Base-by-base conservation (phyloP, 1,140 invertebrate species). In the Drosophila sucinea region DNA sequence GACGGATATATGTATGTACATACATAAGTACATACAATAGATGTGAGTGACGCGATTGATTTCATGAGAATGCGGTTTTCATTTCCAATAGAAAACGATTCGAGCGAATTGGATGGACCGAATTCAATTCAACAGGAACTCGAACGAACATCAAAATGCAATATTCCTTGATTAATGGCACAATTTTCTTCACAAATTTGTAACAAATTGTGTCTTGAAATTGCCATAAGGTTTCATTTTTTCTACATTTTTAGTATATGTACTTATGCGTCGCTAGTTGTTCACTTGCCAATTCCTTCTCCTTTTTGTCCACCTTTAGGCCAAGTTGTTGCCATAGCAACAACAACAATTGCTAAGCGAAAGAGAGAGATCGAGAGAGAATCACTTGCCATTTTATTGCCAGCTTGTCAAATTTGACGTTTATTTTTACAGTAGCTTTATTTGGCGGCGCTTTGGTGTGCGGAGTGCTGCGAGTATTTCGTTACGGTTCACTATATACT, bases 341-440 rank as follows among this genome's bases (percentile, higher is more conserved):
- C 44, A 25, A 11, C 35, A 38, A 8, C 23, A 51, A 51, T 51
- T 51, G 44, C 44, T 27, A 3, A 27, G 41, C 1, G n/a, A 25
- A 25, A 25, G 23, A 1, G 7, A 40, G 10, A 41, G 40, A 41
- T 17, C 17, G 17, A n/a, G 4, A n/a, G 11, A 41, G 27, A 51
- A 51, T 51, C 44, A 3, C 7, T 10, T 10, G 44, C 23, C 17
- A 47, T 47, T 47, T 47, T 47, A 47, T 23, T 23, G 44, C 17
- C 44, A 76, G 70, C 69, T 79, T 67, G 67, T 78, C 77, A 69
- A 83, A 78, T 72, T 79, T 70, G 44, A 23, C 23, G 10, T 51
- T 51, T 51, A 51, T 25, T 51, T 51, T 27, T 51, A 25, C 23
- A 51, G 44, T 58, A 68, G 56, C 65, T 83, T 83, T 83, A 83